Conservation (phyloP, 1,140 invertebrate genomes). For the Drosophila nigromelanica region DNA sequence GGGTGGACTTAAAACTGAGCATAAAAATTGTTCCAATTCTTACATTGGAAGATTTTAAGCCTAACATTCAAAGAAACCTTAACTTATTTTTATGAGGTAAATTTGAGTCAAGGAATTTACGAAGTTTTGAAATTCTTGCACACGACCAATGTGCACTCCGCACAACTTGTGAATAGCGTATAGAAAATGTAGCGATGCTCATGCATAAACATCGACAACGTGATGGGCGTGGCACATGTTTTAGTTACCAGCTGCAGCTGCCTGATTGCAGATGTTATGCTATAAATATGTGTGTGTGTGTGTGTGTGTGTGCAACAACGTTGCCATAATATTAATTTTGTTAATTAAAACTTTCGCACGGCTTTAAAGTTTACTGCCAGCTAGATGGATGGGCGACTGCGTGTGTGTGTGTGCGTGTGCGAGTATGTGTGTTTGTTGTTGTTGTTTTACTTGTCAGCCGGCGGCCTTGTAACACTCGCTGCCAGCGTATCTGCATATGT, state of each 20-base stretch:
- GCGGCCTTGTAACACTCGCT: slow-evolving; percentile 36
- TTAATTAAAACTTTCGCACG: slow-evolving; percentile 76
- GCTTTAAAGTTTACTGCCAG: slow-evolving; percentile 72
- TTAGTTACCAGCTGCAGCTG: slow-evolving; percentile 36
- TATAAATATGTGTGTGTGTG: background rate
- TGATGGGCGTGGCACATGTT: slow-evolving; percentile 15
- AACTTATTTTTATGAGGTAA: too few species aligned
- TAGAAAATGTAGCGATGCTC: slow-evolving; percentile 2
- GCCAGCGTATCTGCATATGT: slow-evolving; percentile 27
- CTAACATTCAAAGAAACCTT: too few species aligned
- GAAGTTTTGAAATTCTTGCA: too few species aligned
- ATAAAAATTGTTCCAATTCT: too few species aligned
- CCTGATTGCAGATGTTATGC: slow-evolving; percentile 23
- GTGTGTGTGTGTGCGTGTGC: slow-evolving; percentile 15
- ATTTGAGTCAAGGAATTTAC: too few species aligned
- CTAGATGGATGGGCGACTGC: slow-evolving; percentile 15
- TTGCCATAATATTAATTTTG: slow-evolving; percentile 80
- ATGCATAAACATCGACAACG: slow-evolving; percentile 30
- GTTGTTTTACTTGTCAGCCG: slow-evolving; percentile 21
- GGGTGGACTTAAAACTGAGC: too few species aligned
- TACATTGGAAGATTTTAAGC: too few species aligned
- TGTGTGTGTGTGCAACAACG: slow-evolving; percentile 15
- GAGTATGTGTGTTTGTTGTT: slow-evolving; percentile 12
- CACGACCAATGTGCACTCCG: too few species aligned
- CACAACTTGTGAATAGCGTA: background rate